Base-by-base conservation (phyloP, 2,113 vertebrate species). In the Daphoenositta chrysoptera region DNA sequence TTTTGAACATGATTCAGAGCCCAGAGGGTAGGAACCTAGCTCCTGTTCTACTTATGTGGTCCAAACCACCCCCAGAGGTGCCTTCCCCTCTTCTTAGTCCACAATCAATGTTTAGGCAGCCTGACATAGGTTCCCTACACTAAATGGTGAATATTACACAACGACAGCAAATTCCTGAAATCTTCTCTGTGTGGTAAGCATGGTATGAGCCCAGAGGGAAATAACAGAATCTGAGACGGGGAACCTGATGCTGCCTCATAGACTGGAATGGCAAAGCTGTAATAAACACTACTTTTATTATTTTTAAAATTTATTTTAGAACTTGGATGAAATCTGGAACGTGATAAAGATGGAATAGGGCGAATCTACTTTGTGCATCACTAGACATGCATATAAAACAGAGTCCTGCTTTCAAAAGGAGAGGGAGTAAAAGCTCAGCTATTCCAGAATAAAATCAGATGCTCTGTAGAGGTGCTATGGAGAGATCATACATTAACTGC, bases 31-130 rank as follows among this genome's bases (percentile, higher is more conserved):
- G 66, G 79, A 96, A 90, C 82, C 71, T 53, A 93, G 82, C 63
- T 97, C 90, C 96, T 88, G 91, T 90, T 95, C 96, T 81, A 94
- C 96, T 97, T 94, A 94, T 93, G 94, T 94, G 89, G 94, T 92
- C 95, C 89, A 92, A 93, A 68, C 72, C 91, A 92, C 37, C 76
- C 94, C 86, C 69, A 81, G 93, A 94, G 83, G 83, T 90, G 72
- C 72, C 69, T 90, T 90, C 76, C 56, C 60, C 50, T 83, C 72
- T 93, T 83, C 56, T 80, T 58, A 58, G 64, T 78, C 47, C 51
- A 80, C 64, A 60, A 23, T 92, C 63, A 35, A 1, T 39, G 64
- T 37, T 71, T 56, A 77, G 56, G 64, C 93, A 90, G 86, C 48
- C 87, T 78, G 76, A 85, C 75, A 61, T 44, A 42, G 83, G 76